Evolutionary conservation across 2,797 vertebrate genomes (phyloP), one percentile per base, ranked within the genome.

Genomic region (Acanthurus tractus): DNA sequence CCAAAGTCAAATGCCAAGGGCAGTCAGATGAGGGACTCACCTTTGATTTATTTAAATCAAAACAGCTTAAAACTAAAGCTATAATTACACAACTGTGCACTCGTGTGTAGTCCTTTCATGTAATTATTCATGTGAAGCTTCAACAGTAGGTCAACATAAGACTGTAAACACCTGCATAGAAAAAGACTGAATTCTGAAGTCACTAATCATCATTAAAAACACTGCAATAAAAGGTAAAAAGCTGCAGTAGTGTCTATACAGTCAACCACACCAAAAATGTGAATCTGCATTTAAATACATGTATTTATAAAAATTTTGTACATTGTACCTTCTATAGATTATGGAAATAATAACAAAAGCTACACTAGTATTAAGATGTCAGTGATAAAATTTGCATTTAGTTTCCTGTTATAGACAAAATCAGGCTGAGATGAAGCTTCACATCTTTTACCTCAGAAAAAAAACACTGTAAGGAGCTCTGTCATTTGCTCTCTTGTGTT

Each of bases 1-100:
- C 81, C 91, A 92, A 92, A 94, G 90, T 90, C 93, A 91, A 91
- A 93, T 6, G 83, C 88, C 87, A 50, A 70, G 58, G 79, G 86
- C 69, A 58, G 85, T 63, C 79, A 50, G 76, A 83, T 82, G 65
- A 81, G 81, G 49, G 46, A 66, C 87, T 91, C 91, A 93, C 91
- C 91, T 92, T 89, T 79, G 82, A 88, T 88, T 82, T 86, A 79
- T 86, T 87, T 68, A 78, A 78, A 76, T 85, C 69, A 42, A 68
- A 77, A 78, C 44, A 75, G 54, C 86, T 79, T 6, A 0, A 38
- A 83, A 84, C 58, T 9, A 62, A 76, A 63, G 83, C 29, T 34
- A 86, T 86, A 84, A 83, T 85, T 79, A 58, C 82, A 65, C 65
- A 13, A 71, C 1, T 14, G 64, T 53, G 75, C 70, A 46, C 81